Evolutionary conservation across 2,113 vertebrate species (phyloP), one percentile per base, ranked within the genome.

Genomic region (Ovibos moschatus): DNA sequence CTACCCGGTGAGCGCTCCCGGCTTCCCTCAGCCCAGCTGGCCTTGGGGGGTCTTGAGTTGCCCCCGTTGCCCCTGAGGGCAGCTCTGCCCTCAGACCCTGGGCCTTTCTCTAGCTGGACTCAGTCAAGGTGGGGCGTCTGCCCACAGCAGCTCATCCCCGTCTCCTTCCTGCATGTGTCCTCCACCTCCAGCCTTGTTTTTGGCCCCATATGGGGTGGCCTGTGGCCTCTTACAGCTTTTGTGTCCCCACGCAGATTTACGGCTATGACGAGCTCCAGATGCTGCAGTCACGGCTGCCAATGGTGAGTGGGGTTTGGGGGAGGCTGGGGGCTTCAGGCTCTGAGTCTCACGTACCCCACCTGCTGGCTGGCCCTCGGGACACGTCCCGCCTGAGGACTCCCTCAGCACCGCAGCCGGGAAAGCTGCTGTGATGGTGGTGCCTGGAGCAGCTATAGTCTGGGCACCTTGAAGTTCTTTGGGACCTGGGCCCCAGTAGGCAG

Each of bases 251-350:
- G 98, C 99, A 99, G 99, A 99, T 99, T 96, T 99, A 99, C 67
- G 99, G 99, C 97, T 99, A 99, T 79, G 99, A 99, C 45, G 99
- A 99, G 98, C 99, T 99, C 82, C 99, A 99, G 97, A 99, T 99
- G 99, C 99, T 99, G 93, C 99, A 99, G 95, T 99, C 99, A 91
- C 99, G 99, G 98, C 99, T 99, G 96, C 99, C 99, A 76, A 98
- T 99, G 99, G 99, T 99, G 98, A 99, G 99, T 98, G n/a, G 45
- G 36, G 5, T 45, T 3, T 57, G 88, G 6, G 16, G 19, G 62
- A 51, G 83, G 36, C 2, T 6, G 17, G 8, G 28, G 17, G 71
- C 6, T 21, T n/a, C 30, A 15, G 21, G 21, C 23, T 40, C 11
- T 5, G 28, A 51, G 78, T 81, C 45, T 81, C 28, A 11, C 2